Percentiles rank a stretch among this genome's conserved stretches.
Conservation (phyloP, 2,888 invertebrate species). For the Panzeria rudis region DNA sequence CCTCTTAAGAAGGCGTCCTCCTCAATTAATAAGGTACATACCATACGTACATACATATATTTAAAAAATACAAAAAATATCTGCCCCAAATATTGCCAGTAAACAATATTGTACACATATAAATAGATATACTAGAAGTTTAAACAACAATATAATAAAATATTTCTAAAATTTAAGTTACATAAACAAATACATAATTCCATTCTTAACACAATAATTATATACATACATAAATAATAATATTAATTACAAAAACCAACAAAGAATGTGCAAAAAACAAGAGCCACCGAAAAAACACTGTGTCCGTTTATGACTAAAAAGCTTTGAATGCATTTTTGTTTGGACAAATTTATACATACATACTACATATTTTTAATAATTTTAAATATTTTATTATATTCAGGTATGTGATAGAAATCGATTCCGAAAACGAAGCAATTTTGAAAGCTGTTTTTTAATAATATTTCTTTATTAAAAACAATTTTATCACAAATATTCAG, state of each 20-base stretch:
- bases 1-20: constrained; percentile 67
- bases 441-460: too few relatives aligned
- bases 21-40: constrained; percentile 41
- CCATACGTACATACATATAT: constrained; percentile 3
- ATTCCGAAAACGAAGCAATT: too few relatives aligned
- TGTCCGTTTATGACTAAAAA: constrained; percentile 37
- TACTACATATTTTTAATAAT: neutral
- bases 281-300: constrained; percentile 28
- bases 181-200: constrained; percentile 48
- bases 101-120: constrained; percentile 70
- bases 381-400: neutral
- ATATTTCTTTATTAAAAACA: too few relatives aligned
- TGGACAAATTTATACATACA: neutral
- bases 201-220: constrained; percentile 45
- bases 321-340: neutral
- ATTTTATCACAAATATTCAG: too few relatives aligned
- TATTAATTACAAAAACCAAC: neutral
- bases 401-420: too few relatives aligned
- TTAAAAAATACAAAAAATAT: constrained; percentile 51
- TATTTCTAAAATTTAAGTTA: constrained; percentile 64
- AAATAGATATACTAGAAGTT: constrained; percentile 51
- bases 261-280: constrained; percentile 10
- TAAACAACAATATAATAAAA: constrained; percentile 33
- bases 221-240: neutral
- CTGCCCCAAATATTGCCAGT: constrained; percentile 72